Evolutionary conservation across 2,797 vertebrate genomes (phyloP).

Genomic region (Lophura swinhoii): DNA sequence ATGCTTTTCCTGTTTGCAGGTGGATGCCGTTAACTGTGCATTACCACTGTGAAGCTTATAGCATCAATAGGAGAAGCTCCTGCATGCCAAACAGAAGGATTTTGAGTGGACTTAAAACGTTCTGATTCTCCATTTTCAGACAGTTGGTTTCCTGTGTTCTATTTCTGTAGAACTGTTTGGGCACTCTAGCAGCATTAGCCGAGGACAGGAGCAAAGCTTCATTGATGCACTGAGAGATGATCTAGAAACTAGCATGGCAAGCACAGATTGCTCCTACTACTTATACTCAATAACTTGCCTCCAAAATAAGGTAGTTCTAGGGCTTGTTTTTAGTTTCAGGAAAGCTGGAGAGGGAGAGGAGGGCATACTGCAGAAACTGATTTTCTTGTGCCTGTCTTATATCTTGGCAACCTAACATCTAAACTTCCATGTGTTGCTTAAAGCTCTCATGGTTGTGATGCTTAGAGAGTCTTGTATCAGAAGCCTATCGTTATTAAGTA

Average conservation of each 20-base stretch:
- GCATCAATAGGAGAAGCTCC: neutral
- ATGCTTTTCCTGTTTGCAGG: neutral
- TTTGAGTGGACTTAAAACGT: neutral
- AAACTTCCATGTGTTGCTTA: neutral
- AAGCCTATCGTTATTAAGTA: neutral
- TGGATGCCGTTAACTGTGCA: neutral
- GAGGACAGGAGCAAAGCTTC: neutral
- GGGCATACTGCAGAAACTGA: neutral
- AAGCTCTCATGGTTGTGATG: neutral
- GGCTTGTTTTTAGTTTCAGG: neutral
- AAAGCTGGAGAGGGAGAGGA: neutral
- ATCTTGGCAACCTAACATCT: neutral
- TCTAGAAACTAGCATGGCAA: rapidly evolving
- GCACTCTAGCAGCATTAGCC: neutral
- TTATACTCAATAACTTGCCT: neutral
- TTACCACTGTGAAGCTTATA: neutral
- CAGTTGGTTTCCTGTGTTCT: neutral
- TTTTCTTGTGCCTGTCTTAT: neutral
- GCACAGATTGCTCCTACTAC: neutral
- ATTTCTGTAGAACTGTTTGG: neutral
- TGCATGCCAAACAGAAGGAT: neutral
- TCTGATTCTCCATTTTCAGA: neutral
- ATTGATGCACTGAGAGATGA: rapidly evolving
- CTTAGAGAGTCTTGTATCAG: neutral
- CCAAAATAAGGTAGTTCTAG: neutral